phyloP scores from a whole-genome alignment of 2,797 vertebrate species.

The Bufotes viridis region DNA sequence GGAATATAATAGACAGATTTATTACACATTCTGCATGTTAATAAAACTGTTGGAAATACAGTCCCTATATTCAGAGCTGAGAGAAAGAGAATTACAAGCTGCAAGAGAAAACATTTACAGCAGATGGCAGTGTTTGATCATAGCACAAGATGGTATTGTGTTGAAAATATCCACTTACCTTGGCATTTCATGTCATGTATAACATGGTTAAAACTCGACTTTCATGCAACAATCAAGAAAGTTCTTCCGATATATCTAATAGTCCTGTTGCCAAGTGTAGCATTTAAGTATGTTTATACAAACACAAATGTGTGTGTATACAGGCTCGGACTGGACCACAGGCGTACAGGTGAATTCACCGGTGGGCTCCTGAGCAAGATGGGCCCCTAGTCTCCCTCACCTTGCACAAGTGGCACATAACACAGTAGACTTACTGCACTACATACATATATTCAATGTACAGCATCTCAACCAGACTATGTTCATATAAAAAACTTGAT shows the following conservation, averaged over 20 bases:
- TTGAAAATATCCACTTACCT: not conserved
- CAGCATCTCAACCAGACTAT: too few species aligned
- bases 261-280: too few species aligned
- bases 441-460: too few species aligned
- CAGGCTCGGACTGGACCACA: too few species aligned
- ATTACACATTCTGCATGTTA: not conserved
- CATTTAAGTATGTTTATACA: too few species aligned
- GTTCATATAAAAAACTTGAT: too few species aligned
- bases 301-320: too few species aligned
- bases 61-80: not conserved
- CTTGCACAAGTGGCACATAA: too few species aligned
- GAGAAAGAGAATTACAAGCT: not conserved
- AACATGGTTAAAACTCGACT: not conserved
- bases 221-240: not conserved
- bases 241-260: not conserved
- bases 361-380: too few species aligned
- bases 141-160: not conserved
- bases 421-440: too few species aligned
- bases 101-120: conserved; percentile 18
- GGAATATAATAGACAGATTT: not conserved
- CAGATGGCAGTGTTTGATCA: conserved; percentile 49
- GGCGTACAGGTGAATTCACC: too few species aligned
- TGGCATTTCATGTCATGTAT: not conserved
- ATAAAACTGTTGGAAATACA: not conserved
- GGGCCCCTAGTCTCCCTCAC: too few species aligned